Conservation (phyloP, 2,888 invertebrate species). For the Parnassius mnemosyne region DNA sequence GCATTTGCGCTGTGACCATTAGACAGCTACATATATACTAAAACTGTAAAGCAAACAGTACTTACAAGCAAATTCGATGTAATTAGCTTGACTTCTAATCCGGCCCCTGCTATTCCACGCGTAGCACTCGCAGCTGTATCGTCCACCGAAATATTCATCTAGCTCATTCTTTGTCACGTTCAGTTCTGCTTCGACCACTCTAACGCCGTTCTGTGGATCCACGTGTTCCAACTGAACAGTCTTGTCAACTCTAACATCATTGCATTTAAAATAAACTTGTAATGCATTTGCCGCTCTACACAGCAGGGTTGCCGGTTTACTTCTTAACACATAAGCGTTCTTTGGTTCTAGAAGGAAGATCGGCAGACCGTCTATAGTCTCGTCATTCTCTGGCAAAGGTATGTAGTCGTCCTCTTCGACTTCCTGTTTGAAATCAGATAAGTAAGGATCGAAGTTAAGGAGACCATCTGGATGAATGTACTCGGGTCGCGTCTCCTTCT, state of each 20-base stretch:
- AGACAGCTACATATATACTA: too few relatives aligned
- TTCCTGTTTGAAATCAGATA: conserved; percentile 67
- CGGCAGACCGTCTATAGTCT: conserved; percentile 86
- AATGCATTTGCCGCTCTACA: conserved; percentile 95
- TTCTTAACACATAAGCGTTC: conserved; percentile 92
- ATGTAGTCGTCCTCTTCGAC: conserved; percentile 76
- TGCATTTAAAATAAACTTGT: conserved; percentile 90
- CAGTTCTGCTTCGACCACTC: conserved; percentile 87
- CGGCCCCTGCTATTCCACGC: conserved; percentile 90
- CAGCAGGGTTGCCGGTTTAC: conserved; percentile 91
- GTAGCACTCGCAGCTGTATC: conserved; percentile 91
- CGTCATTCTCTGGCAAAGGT: conserved; percentile 77
- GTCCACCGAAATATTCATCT: conserved; percentile 90
- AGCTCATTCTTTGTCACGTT: conserved; percentile 90
- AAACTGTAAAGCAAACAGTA: conserved; percentile 42
- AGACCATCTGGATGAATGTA: conserved; percentile 73
- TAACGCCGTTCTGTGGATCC: conserved; percentile 88
- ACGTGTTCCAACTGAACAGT: conserved; percentile 86
- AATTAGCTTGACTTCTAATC: conserved; percentile 88
- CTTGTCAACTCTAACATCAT: conserved; percentile 79
- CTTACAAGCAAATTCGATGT: conserved; percentile 93
- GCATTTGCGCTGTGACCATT: too few relatives aligned
- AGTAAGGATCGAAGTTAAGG: conserved; percentile 66
- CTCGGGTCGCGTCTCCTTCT: conserved; percentile 68
- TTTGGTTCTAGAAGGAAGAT: conserved; percentile 93